Evolutionary conservation across 2,113 vertebrate species (phyloP).

Genomic region (Rhineura floridana): DNA sequence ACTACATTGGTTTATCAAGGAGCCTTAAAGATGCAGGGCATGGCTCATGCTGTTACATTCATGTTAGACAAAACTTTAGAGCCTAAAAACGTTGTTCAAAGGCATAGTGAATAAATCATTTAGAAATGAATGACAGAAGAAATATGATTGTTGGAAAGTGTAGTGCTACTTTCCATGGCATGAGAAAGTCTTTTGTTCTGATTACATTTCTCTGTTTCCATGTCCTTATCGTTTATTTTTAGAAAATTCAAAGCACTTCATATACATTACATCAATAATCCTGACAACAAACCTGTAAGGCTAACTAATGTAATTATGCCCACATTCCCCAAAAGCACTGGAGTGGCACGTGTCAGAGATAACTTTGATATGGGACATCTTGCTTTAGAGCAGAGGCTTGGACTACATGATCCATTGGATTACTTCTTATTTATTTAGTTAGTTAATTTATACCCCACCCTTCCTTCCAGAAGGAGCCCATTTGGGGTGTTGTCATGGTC

Average conservation of each 20-base stretch:
- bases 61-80: background rate
- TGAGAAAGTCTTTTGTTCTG: background rate
- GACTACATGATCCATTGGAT: background rate
- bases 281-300: background rate
- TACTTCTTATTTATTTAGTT: background rate
- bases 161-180: background rate
- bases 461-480: too few relatives aligned
- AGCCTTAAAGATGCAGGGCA: background rate
- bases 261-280: background rate
- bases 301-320: background rate
- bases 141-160: background rate
- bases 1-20: background rate
- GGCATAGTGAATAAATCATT: background rate
- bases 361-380: background rate
- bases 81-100: background rate
- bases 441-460: too few relatives aligned
- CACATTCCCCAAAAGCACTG: background rate
- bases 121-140: background rate
- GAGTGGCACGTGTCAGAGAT: too few relatives aligned
- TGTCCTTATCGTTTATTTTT: background rate
- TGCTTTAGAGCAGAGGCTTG: background rate
- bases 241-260: background rate
- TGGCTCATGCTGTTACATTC: slow-evolving; percentile 3
- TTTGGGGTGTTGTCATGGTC: background rate
- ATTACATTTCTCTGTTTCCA: background rate